These are phyloP conservation scores for Raja brachyura DNA, from an alignment of 2,113 vertebrate species.

Conservation along the genomic window DNA sequence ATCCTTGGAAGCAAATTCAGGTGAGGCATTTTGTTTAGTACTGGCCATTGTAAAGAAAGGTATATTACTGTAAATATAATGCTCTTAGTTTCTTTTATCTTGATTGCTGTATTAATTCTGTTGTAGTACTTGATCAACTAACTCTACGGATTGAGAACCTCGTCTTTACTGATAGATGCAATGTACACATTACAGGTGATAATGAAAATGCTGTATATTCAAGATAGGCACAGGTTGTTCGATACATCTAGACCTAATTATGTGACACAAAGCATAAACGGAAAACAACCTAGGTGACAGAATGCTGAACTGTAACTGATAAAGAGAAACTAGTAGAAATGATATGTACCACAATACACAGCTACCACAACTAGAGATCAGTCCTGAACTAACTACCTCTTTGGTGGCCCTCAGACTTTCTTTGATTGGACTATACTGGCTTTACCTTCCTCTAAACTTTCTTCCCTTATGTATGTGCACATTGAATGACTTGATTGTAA, in stretches of 20 bases:
- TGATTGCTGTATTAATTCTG: neutral
- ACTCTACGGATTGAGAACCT: neutral
- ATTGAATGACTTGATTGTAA: too few relatives aligned
- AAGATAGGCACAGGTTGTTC: neutral
- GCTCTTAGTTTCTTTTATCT: neutral
- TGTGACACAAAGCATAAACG: neutral
- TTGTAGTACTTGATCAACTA: neutral
- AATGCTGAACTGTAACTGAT: neutral
- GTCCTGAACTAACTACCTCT: too few relatives aligned
- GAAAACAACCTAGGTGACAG: neutral
- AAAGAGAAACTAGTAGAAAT: too few relatives aligned
- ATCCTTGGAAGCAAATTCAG: slow-evolving; percentile 66
- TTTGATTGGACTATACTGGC: too few relatives aligned
- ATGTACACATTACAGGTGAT: neutral
- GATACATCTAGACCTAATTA: neutral
- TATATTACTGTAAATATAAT: neutral
- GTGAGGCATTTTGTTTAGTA: slow-evolving; percentile 44
- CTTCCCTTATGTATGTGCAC: too few relatives aligned
- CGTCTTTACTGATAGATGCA: neutral
- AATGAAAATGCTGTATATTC: neutral
- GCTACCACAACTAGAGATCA: too few relatives aligned
- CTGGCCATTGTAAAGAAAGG: neutral
- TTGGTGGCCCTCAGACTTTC: too few relatives aligned
- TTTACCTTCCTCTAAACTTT: too few relatives aligned
- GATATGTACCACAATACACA: too few relatives aligned